Evolutionary conservation across 2,888 invertebrate genomes (phyloP).

Genomic region (Ephialtes manifestator): DNA sequence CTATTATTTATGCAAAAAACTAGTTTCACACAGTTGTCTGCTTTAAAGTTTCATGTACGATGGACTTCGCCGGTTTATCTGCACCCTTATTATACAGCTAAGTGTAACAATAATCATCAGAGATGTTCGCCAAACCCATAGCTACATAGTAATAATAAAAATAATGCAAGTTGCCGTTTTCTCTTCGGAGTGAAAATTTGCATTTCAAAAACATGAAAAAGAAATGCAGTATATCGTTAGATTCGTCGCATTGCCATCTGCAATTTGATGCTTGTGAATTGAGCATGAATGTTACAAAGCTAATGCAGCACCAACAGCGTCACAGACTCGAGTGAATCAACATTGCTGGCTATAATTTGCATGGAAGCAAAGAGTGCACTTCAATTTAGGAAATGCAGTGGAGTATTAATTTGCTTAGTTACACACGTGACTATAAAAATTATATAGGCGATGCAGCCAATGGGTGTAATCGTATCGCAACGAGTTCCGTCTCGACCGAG

Average conservation of each 20-base stretch:
- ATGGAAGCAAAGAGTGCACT: neutral
- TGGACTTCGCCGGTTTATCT: too few relatives aligned
- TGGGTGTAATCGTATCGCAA: neutral
- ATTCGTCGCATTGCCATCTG: neutral
- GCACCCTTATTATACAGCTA: too few relatives aligned
- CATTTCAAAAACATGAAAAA: neutral
- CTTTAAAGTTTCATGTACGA: too few relatives aligned
- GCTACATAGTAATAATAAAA: neutral
- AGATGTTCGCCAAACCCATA: too few relatives aligned
- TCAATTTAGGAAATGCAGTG: neutral
- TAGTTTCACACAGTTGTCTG: too few relatives aligned
- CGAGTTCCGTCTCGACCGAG: conserved; percentile 42
- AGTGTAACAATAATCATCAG: too few relatives aligned
- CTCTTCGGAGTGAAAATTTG: neutral
- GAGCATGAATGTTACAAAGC: neutral
- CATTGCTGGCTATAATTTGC: conserved; percentile 6
- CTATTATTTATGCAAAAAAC: too few relatives aligned
- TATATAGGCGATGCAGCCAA: neutral
- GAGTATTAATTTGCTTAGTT: conserved; percentile 5
- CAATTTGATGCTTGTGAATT: neutral
- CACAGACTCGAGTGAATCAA: neutral
- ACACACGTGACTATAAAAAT: neutral
- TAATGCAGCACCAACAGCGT: neutral
- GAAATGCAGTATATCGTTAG: neutral
- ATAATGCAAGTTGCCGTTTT: neutral